phyloP scores from a whole-genome alignment of 2,888 invertebrate genomes.

The Cheilosia urbana region DNA sequence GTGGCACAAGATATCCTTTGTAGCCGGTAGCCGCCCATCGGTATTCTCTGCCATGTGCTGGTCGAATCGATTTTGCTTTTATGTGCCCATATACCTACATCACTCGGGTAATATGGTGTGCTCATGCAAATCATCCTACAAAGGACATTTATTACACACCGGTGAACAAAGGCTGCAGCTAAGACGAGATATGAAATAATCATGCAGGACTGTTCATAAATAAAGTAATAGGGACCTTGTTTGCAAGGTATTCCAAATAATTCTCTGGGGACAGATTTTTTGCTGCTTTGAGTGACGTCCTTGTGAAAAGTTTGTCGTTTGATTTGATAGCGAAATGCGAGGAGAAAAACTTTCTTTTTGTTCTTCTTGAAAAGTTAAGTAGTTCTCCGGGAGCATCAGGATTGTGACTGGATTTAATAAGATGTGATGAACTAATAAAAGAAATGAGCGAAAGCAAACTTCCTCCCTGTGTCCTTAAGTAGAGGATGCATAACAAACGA shows the following conservation, averaged over 20 bases:
- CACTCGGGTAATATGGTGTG: not conserved
- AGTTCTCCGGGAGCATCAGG: slow-evolving; percentile 34
- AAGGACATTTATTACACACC: slow-evolving; percentile 25
- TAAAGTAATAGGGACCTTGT: slow-evolving; percentile 49
- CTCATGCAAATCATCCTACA: slow-evolving; percentile 11
- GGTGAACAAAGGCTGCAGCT: slow-evolving; percentile 21
- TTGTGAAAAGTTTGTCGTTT: slow-evolving; percentile 54
- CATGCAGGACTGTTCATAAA: slow-evolving; percentile 45
- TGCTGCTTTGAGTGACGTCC: slow-evolving; percentile 7
- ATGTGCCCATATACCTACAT: not conserved
- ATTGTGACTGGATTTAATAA: slow-evolving; percentile 56
- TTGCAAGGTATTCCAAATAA: slow-evolving; percentile 38
- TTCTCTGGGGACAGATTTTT: slow-evolving; percentile 16
- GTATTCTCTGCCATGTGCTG: not conserved
- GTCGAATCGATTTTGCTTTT: slow-evolving; percentile 15
- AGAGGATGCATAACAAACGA: slow-evolving; percentile 4
- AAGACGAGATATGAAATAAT: slow-evolving; percentile 48
- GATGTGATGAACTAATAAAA: slow-evolving; percentile 61
- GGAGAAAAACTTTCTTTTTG: slow-evolving; percentile 22
- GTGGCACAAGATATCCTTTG: not conserved
- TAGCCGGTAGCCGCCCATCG: not conserved
- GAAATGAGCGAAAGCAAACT: slow-evolving; percentile 45
- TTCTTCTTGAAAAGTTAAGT: slow-evolving; percentile 34
- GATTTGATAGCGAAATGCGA: slow-evolving; percentile 22
- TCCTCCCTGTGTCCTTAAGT: slow-evolving; percentile 42